Evolutionary conservation across 2,888 invertebrate species (phyloP), one percentile per base, ranked within the genome.

Genomic region (Eupeodes latifasciatus): DNA sequence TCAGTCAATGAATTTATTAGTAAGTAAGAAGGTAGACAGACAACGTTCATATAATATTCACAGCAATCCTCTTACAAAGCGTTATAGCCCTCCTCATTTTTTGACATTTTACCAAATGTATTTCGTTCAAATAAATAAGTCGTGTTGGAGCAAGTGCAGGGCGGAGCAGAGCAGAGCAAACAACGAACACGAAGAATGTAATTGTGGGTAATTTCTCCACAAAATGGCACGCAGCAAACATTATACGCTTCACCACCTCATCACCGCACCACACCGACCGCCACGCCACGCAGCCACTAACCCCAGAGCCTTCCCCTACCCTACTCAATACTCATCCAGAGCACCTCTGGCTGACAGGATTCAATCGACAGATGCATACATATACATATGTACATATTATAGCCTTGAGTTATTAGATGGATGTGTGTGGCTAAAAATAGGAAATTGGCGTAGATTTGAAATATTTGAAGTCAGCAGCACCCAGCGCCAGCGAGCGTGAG

Each of bases 381-480:
- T 55, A 11, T 55, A 11, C 9, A 10, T 9, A 55, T 0, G 19
- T 55, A 55, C 16, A 55, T n/a, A 55, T 27, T 55, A n/a, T 53
- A 16, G 44, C 27, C 14, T 12, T 27, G 14, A 59, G 57, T 34
- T 34, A 64, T n/a, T 40, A 9, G 47, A 44, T 40, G 16, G 16
- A 62, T 40, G 62, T 62, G 36, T 62, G n/a, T 62, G 47, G 47
- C 66, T 49, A n/a, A 66, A 66, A 66, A 47, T 66, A 66, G 66
- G 19, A 49, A 66, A 66, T 66, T 27, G 66, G 47, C 27, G 9
- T 66, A 27, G 14, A 27, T 66, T 47, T 66, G 66, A 49, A 49
- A 62, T 62, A 62, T 62, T 40, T 62, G 10, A 12, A 16, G 61
- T 2, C 2, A 27, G 27, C 3, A 27, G 27, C 27, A 27, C 2